A percentile compares a stretch with the other conserved stretches of the same genome.
Evolutionary conservation across 2,797 vertebrate species (phyloP).

Genomic region (Varecia variegata): DNA sequence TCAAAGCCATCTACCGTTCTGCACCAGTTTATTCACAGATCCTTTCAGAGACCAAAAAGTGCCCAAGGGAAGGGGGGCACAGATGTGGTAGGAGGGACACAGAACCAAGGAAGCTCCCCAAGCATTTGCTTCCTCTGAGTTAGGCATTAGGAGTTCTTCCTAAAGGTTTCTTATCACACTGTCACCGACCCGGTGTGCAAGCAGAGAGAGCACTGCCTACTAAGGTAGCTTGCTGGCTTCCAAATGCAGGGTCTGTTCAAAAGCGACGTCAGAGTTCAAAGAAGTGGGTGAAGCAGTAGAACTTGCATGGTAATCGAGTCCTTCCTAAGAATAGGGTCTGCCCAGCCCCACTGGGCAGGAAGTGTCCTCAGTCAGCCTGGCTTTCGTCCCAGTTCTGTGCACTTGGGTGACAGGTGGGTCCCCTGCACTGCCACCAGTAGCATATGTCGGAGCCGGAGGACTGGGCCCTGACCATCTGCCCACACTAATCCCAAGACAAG

Average conservation of each 20-base stretch:
- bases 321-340: background rate
- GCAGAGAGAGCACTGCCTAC: background rate
- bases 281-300: background rate
- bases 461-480: slow-evolving; percentile 56
- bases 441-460: background rate
- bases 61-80: background rate
- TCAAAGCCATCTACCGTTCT: background rate
- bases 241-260: background rate
- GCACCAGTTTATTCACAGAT: background rate
- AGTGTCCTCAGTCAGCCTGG: background rate
- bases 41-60: background rate
- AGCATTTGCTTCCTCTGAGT: background rate
- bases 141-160: background rate
- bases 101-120: background rate
- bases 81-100: background rate
- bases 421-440: background rate
- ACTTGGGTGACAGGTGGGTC: slow-evolving; percentile 39
- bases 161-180: background rate
- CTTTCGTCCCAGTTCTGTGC: background rate
- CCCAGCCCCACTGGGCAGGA: background rate
- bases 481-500: slow-evolving; percentile 10
- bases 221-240: background rate
- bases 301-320: background rate
- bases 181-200: background rate
- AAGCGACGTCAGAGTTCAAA: background rate